Base-by-base conservation (phyloP, 1,140 invertebrate species). In the Drosophila cardini region DNA sequence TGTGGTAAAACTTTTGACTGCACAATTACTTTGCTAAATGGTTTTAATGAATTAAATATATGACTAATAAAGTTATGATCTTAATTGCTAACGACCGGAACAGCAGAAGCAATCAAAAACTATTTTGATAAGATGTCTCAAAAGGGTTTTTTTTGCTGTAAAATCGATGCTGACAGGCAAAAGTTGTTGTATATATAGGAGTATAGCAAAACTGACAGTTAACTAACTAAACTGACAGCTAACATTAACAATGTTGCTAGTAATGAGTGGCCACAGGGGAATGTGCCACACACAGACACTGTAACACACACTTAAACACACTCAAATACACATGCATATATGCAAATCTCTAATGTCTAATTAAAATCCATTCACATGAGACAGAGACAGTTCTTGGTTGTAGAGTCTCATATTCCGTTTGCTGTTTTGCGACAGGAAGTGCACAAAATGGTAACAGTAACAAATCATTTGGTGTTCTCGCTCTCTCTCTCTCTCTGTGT, bases 271-370 rank as follows among this genome's bases (percentile, higher is more conserved):
- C 8, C 57, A 45, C 58, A 26, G 11, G 65, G 57, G 43, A 62
- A 48, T 26, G 34, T 30, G 56, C 30, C 48, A 34, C 26, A 52
- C 26, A 9, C 30, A 52, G 5, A 52, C 45, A 48, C 21, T 26
- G 8, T 18, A 15, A 11, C 45, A 10, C 8, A 10, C 45, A 21
- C 26, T 5, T 34, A 55, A 11, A 45, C 52, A 18, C 52, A 55
- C 10, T 11, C 52, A 21, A 32, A 18, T 34, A 43, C 40, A 52
- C 48, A 32, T 1, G 9, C 48, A 52, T 13, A 32, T 30, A 71
- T 78, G 79, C 46, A 73, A 80, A 71, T 84, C 80, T 68, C 73
- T 40, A 65, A 70, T 26, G 71, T 73, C 76, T 84, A 84, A 84
- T 84, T 85, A 84, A 80, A 70, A 61, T 42, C 21, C 57, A 70